Evolutionary conservation across 2,113 vertebrate species (phyloP), one percentile per base, ranked within the genome.

Genomic region (Rhinolophus sinicus): DNA sequence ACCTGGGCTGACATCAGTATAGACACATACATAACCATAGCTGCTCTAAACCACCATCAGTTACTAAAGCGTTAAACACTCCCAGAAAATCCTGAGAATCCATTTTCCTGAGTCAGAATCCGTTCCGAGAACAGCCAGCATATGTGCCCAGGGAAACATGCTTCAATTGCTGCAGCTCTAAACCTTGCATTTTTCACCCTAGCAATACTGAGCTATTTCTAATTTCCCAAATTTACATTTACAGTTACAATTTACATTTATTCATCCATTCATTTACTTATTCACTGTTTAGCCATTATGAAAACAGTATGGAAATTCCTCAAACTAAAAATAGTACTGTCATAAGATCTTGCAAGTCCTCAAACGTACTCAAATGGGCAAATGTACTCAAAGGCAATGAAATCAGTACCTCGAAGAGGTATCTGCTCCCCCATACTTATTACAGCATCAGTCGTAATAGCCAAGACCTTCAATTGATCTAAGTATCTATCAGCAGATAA

Each of bases 61-160:
- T 16, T 26, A 0, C 33, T 33, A 22, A 50, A 14, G n/a, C 24
- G 3, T 0, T 8, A 3, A 40, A 9, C 2, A 4, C 1, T 9
- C 83, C 21, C 28, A 50, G 47, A 56, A 77, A 78, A 22, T 5
- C 35, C 2, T 10, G 65, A 14, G 2, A 22, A 2, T 21, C 13
- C 8, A 28, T 69, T 24, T 44, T 40, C 19, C 15, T 30, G 5
- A 50, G 10, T 67, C 62, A 54, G 30, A 69, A 56, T 24, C 60
- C 38, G 9, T 16, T n/a, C 60, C 47, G 26, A 8, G 14, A 22
- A 33, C 28, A 40, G 16, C 4, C 14, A 50, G 35, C 30, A 28
- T 1, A 5, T 9, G 12, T 6, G 8, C 60, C 47, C 26, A 12
- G 0, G 0, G 30, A 84, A 70, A 30, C 13, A 28, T 2, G 9